Evolutionary conservation across 2,888 invertebrate species (phyloP).

Genomic region (Nasonia oneida): DNA sequence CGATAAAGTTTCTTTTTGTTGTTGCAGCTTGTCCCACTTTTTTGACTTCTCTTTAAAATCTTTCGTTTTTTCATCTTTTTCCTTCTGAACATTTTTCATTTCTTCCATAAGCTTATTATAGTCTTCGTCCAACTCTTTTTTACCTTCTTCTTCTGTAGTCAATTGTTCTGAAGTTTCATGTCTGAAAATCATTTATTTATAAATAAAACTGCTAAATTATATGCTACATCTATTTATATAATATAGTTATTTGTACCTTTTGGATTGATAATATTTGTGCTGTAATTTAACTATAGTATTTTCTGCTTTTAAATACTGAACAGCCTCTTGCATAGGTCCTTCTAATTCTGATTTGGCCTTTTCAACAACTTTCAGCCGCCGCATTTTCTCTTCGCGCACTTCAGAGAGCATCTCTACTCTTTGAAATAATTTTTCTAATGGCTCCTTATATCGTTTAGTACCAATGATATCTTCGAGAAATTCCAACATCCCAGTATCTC

Average conservation of each 20-base stretch:
- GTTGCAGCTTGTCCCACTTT: slow-evolving; percentile 81
- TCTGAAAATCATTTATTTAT: slow-evolving; percentile 62
- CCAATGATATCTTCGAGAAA: slow-evolving; percentile 99
- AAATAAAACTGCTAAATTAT: slow-evolving; percentile 16
- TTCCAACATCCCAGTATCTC: slow-evolving; percentile 98
- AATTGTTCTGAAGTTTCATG: slow-evolving; percentile 66
- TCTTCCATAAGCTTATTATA: slow-evolving; percentile 77
- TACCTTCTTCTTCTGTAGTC: slow-evolving; percentile 66
- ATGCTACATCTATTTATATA: slow-evolving; percentile 26
- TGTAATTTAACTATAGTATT: slow-evolving; percentile 84
- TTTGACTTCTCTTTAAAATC: slow-evolving; percentile 79
- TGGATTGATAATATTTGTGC: slow-evolving; percentile 73
- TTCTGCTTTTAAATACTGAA: slow-evolving; percentile 88
- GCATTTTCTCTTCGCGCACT: slow-evolving; percentile 89
- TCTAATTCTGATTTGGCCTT: slow-evolving; percentile 89
- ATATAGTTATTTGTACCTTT: slow-evolving; percentile 67
- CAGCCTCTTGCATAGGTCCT: slow-evolving; percentile 89
- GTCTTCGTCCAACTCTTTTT: slow-evolving; percentile 71
- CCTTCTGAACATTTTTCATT: slow-evolving; percentile 80
- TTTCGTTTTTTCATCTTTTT: slow-evolving; percentile 82
- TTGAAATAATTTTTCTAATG: slow-evolving; percentile 87
- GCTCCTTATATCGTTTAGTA: slow-evolving; percentile 90
- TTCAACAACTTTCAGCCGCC: slow-evolving; percentile 90
- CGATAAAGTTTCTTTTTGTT: slow-evolving; percentile 82
- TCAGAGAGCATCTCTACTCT: slow-evolving; percentile 88